A percentile compares a stretch with the other conserved stretches of the same genome.
Evolutionary conservation across 2,888 invertebrate species (phyloP).

Genomic region (Aleiodes alternator): DNA sequence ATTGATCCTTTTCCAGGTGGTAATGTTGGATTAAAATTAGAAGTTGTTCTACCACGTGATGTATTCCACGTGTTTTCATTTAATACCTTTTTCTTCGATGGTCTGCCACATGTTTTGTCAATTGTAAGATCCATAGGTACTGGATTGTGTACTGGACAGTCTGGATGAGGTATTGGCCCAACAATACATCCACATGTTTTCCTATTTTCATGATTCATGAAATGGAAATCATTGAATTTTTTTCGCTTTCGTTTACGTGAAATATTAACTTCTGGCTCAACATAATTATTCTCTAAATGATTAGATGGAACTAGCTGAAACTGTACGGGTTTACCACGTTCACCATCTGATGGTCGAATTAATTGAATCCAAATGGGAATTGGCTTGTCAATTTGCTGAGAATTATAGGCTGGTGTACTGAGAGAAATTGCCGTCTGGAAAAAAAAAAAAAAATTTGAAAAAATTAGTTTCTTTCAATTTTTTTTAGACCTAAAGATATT

Average conservation of each 20-base stretch:
- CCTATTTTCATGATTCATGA: neutral
- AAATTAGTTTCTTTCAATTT: neutral
- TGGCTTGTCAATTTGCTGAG: neutral
- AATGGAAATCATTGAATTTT: constrained; percentile 3
- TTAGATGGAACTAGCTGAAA: neutral
- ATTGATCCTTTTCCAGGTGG: neutral
- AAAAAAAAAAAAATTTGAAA: neutral
- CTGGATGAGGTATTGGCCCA: constrained; percentile 9
- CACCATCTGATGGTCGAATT: constrained; percentile 1
- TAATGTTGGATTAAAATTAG: neutral
- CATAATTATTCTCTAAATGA: neutral
- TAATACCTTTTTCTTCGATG: neutral
- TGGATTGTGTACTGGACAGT: constrained; percentile 21
- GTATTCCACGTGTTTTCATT: neutral
- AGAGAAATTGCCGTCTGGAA: constrained; percentile 11
- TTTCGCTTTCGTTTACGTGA: constrained; percentile 11
- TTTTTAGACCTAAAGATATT: neutral
- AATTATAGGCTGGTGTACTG: neutral
- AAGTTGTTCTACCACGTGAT: neutral
- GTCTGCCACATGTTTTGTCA: neutral
- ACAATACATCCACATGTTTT: constrained; percentile 12
- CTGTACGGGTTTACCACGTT: neutral
- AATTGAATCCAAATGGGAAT: constrained; percentile 5
- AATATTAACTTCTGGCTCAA: neutral
- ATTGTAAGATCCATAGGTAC: neutral